These are phyloP conservation scores for Clupea harengus DNA, from an alignment of 2,113 vertebrate genomes.

Conservation along the genomic window DNA sequence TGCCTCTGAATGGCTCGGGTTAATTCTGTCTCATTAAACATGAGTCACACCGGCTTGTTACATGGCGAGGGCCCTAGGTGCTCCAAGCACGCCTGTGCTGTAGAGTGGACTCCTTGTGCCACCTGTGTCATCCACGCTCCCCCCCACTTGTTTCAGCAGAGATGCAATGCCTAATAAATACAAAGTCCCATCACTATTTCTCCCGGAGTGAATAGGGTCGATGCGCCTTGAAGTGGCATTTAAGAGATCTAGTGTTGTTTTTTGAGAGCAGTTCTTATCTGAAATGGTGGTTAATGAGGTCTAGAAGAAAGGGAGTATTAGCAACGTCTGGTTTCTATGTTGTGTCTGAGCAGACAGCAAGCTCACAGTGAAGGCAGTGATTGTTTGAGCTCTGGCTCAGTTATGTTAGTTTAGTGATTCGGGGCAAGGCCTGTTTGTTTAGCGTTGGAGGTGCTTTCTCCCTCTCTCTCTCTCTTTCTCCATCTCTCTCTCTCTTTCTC, in stretches of 20 bases:
- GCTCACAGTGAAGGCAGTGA: slow-evolving; percentile 11
- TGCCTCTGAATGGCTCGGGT: not conserved
- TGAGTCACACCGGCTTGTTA: not conserved
- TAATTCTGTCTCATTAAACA: slow-evolving; percentile 18
- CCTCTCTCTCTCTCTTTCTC: not conserved
- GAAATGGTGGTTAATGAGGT: not conserved
- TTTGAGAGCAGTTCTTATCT: not conserved
- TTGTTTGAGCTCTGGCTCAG: slow-evolving; percentile 18
- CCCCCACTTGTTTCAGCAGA: not conserved
- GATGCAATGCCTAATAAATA: not conserved
- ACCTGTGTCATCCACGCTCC: not conserved
- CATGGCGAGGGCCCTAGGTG: not conserved
- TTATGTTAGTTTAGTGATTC: slow-evolving; percentile 38
- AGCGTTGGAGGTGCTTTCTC: slow-evolving; percentile 24
- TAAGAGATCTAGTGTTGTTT: not conserved
- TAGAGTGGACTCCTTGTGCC: not conserved
- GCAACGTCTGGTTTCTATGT: not conserved
- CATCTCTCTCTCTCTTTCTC: not conserved
- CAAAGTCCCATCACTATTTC: not conserved
- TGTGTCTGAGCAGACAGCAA: not conserved
- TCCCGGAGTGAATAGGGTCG: not conserved
- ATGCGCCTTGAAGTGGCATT: not conserved
- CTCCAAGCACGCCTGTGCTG: not conserved
- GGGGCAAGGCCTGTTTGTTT: slow-evolving; percentile 45
- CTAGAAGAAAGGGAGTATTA: not conserved